A percentile compares a stretch with the other conserved stretches of the same genome.
Evolutionary conservation across 1,140 invertebrate genomes (phyloP).

Genomic region (Drosophila sturtevanti): DNA sequence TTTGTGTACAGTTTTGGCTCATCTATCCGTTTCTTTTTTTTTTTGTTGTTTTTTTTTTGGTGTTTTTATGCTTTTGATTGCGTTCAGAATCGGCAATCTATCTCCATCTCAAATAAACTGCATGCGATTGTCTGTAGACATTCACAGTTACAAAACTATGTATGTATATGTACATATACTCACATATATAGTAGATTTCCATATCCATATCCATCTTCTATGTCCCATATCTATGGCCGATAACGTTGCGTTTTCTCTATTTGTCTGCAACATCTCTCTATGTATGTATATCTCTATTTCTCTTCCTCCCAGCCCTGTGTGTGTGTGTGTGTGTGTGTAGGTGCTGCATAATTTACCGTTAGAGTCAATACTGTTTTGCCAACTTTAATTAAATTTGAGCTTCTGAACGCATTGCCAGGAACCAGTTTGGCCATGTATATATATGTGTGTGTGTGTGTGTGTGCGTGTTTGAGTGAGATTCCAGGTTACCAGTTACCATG

Average conservation of each 20-base stretch:
- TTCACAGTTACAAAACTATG: too few species aligned
- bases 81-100: constrained; percentile 10
- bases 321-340: constrained; percentile 54
- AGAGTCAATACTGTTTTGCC: constrained; percentile 76
- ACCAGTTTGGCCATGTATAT: constrained; percentile 23
- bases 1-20: not conserved
- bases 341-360: constrained; percentile 78
- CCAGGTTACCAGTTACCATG: constrained; percentile 41
- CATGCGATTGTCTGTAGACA: not conserved
- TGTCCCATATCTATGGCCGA: not conserved
- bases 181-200: not conserved
- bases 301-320: constrained; percentile 62
- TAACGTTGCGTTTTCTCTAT: not conserved
- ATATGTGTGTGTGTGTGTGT: not conserved
- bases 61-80: constrained; percentile 31
- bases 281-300: constrained; percentile 68
- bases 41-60: not conserved
- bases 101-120: not conserved
- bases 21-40: not conserved
- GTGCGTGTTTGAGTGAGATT: not conserved
- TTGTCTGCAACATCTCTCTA: not conserved
- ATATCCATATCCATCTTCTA: not conserved
- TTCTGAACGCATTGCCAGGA: constrained; percentile 47
- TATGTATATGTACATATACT: too few species aligned
- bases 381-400: constrained; percentile 80